phyloP scores from a whole-genome alignment of 2,113 vertebrate species.

The Probosciger aterrimus region DNA sequence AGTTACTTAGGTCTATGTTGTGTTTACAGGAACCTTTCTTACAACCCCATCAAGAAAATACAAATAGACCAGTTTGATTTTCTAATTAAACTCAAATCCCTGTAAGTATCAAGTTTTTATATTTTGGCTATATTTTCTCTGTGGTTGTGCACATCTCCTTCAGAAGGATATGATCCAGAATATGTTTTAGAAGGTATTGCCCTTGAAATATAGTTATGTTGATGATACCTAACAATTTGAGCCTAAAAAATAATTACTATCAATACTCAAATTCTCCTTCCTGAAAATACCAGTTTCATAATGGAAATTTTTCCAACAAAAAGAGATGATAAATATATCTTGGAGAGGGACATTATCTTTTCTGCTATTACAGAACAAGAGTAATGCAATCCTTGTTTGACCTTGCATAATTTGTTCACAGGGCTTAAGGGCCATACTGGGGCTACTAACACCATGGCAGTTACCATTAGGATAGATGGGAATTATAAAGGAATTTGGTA shows the following conservation, averaged over 20 bases:
- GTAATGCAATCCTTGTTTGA: background rate
- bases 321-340: background rate
- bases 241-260: background rate
- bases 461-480: background rate
- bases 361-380: background rate
- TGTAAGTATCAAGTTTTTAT: constrained; percentile 81
- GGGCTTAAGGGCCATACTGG: background rate
- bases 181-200: background rate
- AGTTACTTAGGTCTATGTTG: background rate
- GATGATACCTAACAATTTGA: background rate
- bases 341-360: background rate
- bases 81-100: constrained; percentile 87
- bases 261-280: background rate
- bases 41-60: constrained; percentile 89
- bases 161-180: background rate
- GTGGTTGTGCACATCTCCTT: background rate
- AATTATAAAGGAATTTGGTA: background rate
- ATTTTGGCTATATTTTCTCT: background rate
- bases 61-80: constrained; percentile 89
- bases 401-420: background rate
- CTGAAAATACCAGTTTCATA: background rate
- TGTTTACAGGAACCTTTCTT: constrained; percentile 88
- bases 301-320: background rate
- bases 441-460: background rate
- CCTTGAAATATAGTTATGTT: background rate